Evolutionary conservation across 2,888 invertebrate species (phyloP), one percentile per base, ranked within the genome.

Genomic region (Mythimna ferrago): DNA sequence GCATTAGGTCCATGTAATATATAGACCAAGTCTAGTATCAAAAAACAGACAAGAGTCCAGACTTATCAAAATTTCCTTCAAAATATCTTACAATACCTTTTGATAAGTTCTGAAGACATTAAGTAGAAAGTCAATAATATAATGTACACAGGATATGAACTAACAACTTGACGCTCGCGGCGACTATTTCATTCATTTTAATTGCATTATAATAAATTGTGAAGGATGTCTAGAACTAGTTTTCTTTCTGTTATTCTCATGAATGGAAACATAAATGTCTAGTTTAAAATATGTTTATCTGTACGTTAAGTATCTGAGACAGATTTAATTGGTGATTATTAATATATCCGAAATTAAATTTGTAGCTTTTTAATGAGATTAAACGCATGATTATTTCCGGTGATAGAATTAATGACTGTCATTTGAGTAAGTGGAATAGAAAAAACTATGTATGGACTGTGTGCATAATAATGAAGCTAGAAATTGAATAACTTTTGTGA

Each of bases 181-280:
- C 44, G 58, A 71, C n/a, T 19, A 69, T 61, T 78, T 78, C 32
- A 64, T 78, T 63, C 56, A 48, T 63, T 16, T 44, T 41, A 66
- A 71, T 82, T 56, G 72, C 56, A 19, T 71, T 64, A 57, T 65
- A 56, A 64, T 80, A 57, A 69, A 72, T 66, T 64, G 6, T 58
- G 11, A 38, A 67, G 53, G 53, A 80, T 70, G 26, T 16, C 19
- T 58, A 51, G 9, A 58, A 73, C 60, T 56, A 61, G 66, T 61
- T 72, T 48, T 58, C 32, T 74, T 76, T 51, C 51, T 57, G 16
- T 62, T 57, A 71, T 26, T 66, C 35, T 4, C 10, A 48, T 60
- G 21, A 57, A 78, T 67, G 32, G 6, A 53, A 63, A 53, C 10
- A 64, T 56, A 54, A 66, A 48, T 57, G 41, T 81, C 62, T 48